Evolutionary conservation across 2,888 invertebrate species (phyloP), one percentile per base, ranked within the genome.

Genomic region (Lepeophtheirus nordmannii): DNA sequence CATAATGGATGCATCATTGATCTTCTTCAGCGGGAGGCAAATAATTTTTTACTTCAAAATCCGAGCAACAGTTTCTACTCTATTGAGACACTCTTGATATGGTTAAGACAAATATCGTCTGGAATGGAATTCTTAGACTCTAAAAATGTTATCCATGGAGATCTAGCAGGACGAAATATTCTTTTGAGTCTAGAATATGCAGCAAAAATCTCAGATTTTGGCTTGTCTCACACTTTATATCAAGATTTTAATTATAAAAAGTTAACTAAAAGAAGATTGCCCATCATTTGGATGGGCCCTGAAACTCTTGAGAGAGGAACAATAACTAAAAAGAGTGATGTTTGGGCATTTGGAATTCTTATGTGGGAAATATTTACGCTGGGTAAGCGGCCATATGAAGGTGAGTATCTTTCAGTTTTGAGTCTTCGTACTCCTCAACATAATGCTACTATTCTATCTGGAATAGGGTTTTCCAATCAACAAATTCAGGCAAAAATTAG

Each of bases 1-100:
- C 20, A 40, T 12, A 62, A 40, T 17, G 62, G 62, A 12, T 41
- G 38, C 40, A 40, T 62, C 38, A 41, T 20, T 20, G 40, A 40
- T 41, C 39, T 38, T 39, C 40, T 62, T 17, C 20, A 62, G 2
- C 62, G 40, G 8, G 17, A 38, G 20, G 53, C n/a, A 46, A 46
- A 46, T 8, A 30, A 30, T 30, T 30, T 30, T 30, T 30, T 30
- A 30, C 30, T 7, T 30, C 30, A 30, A 30, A 14, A 46, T 46
- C 14, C n/a, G 17, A 17, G 17, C 14, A 17, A 46, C 8, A 14
- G 14, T 17, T 17, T 46, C 17, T 46, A 46, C 53, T 46, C 53
- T 17, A 5, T 46, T n/a, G 53, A 46, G 53, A 46, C n/a, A 14
- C 53, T 46, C 17, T 17, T 46, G n/a, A 17, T 46, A 30, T 46